Evolutionary conservation across 2,797 vertebrate species (phyloP).

Genomic region (Brotula barbata): DNA sequence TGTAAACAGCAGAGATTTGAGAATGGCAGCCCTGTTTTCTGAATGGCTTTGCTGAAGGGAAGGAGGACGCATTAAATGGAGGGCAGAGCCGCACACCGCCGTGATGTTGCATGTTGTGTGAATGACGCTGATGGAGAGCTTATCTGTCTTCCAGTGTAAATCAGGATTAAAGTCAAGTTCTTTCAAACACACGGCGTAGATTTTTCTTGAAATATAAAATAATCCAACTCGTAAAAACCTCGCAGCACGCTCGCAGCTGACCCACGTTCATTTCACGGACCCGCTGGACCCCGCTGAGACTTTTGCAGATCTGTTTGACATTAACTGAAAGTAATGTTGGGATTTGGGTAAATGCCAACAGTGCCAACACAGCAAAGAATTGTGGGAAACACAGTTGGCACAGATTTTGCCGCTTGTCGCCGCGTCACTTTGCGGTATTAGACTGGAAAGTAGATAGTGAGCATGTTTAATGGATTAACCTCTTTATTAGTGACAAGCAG

Average conservation of each 20-base stretch:
- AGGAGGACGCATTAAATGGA: constrained; percentile 46
- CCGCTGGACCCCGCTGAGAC: not conserved
- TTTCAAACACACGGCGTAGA: not conserved
- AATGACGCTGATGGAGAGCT: constrained; percentile 32
- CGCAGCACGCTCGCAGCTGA: too few relatives aligned
- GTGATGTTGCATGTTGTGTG: constrained; percentile 44
- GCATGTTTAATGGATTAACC: constrained; percentile 74
- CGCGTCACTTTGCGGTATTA: constrained; percentile 50
- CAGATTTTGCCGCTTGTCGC: constrained; percentile 39
- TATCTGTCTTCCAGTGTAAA: constrained; percentile 18
- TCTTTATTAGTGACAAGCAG: constrained; percentile 67
- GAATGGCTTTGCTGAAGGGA: constrained; percentile 58
- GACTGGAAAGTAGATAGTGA: constrained; percentile 47
- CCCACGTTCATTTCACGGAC: not conserved
- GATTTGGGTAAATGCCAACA: not conserved
- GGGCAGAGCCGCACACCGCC: constrained; percentile 3
- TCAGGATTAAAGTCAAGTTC: constrained; percentile 31
- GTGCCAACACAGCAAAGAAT: not conserved
- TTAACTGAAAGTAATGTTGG: not conserved
- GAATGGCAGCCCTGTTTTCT: constrained; percentile 66
- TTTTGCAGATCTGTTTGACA: not conserved
- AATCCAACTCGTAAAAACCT: too few relatives aligned
- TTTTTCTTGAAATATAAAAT: constrained; percentile 26
- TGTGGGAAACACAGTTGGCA: constrained; percentile 55
- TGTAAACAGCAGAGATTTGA: constrained; percentile 53